Percentiles rank a stretch among this genome's conserved stretches.
phyloP scores from a whole-genome alignment of 1,140 invertebrate genomes.

The Riptortus pedestris region DNA sequence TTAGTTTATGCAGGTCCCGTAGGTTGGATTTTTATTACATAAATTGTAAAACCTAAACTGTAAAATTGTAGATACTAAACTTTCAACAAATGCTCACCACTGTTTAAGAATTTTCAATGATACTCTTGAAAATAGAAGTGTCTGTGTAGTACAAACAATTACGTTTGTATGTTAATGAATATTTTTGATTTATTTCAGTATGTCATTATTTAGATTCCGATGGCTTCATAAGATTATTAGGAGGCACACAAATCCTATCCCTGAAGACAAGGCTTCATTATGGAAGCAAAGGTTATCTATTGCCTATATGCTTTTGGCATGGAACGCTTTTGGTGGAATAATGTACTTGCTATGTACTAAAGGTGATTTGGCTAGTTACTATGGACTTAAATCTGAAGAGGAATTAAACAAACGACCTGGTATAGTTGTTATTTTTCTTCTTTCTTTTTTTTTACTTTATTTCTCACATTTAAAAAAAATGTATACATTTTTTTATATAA shows the following conservation, averaged over 20 bases:
- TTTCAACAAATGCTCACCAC: no score
- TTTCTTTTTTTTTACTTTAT: background rate
- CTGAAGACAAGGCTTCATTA: constrained; percentile 41
- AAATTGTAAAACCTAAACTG: no score
- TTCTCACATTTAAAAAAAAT: background rate
- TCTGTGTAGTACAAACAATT: no score
- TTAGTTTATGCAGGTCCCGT: no score
- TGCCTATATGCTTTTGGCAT: constrained; percentile 47
- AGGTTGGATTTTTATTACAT: no score
- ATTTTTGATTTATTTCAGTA: background rate
- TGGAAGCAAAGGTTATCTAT: constrained; percentile 50
- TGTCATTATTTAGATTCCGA: constrained; percentile 22
- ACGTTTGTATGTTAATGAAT: background rate
- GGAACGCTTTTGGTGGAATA: constrained; percentile 53
- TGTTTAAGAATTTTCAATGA: no score
- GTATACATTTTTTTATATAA: background rate
- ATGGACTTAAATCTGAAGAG: constrained; percentile 49
- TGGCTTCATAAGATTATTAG: constrained; percentile 46
- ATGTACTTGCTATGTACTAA: constrained; percentile 45
- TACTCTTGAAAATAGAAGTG: no score
- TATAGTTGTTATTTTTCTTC: constrained; percentile 30
- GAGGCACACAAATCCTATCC: constrained; percentile 48
- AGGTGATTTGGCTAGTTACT: constrained; percentile 49
- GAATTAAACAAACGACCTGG: constrained; percentile 44
- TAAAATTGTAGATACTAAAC: no score